Evolutionary conservation across 2,113 vertebrate species (phyloP).

Genomic region (Eira barbara): DNA sequence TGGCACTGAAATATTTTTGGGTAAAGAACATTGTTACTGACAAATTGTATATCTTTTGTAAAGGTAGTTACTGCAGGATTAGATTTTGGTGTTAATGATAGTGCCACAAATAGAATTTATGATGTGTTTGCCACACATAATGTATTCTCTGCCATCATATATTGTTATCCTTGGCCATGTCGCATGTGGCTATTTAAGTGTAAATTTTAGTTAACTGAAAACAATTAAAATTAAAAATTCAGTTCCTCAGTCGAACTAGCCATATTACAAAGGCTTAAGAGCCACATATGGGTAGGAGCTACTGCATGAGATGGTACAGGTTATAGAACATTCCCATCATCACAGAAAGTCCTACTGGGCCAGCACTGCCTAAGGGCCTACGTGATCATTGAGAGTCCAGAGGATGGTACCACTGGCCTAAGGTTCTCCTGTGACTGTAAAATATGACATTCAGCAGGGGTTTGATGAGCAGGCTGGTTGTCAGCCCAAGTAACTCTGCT

Average conservation of each 20-base stretch:
- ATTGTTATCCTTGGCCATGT: neutral
- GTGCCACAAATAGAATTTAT: neutral
- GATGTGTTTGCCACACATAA: neutral
- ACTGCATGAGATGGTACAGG: neutral
- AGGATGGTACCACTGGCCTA: neutral
- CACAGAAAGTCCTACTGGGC: neutral
- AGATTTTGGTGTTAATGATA: neutral
- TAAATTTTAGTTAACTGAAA: conserved; percentile 31
- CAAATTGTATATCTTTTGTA: neutral
- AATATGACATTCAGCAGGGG: neutral
- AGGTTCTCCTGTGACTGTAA: neutral
- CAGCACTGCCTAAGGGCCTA: neutral
- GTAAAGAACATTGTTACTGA: neutral
- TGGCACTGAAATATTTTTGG: neutral
- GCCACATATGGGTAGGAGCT: neutral
- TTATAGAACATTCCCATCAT: neutral
- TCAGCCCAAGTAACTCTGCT: neutral
- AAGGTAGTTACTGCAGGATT: conserved; percentile 2
- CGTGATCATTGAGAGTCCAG: neutral
- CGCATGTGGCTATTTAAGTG: neutral
- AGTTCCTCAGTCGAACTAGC: neutral
- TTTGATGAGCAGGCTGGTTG: neutral
- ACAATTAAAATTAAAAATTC: neutral
- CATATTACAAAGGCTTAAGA: neutral
- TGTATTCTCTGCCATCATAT: neutral